Base-by-base conservation (phyloP, 1,140 invertebrate genomes). In the Gryon sp. region DNA sequence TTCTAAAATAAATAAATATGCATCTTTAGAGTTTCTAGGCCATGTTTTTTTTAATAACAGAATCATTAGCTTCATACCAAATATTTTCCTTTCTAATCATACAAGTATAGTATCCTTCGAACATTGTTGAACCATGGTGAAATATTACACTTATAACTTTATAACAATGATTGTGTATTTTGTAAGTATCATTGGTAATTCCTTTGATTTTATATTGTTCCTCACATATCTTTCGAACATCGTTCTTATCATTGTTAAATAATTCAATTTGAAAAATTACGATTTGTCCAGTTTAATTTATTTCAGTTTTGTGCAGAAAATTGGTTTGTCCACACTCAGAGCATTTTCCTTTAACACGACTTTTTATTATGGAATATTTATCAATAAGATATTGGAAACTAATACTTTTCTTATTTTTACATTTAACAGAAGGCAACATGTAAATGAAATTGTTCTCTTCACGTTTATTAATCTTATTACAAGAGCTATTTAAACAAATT, bases 241-340 rank as follows among this genome's bases (percentile, higher is more conserved):
- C n/a, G 32, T 38, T 38, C 36, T 16, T 7, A 16, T 38, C 5
- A 38, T 18, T 16, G 0, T 38, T 1, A 38, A 38, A 38, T 38
- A 38, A 16, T 38, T 15, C 12, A 16, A 38, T 7, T 16, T 38
- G 36, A 8, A 38, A 16, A 16, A 38, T 3, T 16, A 38, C 2
- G 8, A 38, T 16, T 8, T 38, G 5, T 16, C 15, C 14, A 38
- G 18, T 16, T 16, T 12, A 38, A 2, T 38, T 15, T 3, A 38
- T 16, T 16, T 38, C 36, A 38, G 36, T 38, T 38, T 38, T 38
- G 18, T 38, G 36, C n/a, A n/a, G n/a, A n/a, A 32, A 32, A 32
- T n/a, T n/a, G n/a, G n/a, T n/a, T n/a, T n/a, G n/a, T n/a, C n/a
- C n/a, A n/a, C n/a, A n/a, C n/a, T n/a, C n/a, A n/a, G n/a, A n/a